phyloP scores from a whole-genome alignment of 2,113 vertebrate species.

The Gallinago paraguaiae region DNA sequence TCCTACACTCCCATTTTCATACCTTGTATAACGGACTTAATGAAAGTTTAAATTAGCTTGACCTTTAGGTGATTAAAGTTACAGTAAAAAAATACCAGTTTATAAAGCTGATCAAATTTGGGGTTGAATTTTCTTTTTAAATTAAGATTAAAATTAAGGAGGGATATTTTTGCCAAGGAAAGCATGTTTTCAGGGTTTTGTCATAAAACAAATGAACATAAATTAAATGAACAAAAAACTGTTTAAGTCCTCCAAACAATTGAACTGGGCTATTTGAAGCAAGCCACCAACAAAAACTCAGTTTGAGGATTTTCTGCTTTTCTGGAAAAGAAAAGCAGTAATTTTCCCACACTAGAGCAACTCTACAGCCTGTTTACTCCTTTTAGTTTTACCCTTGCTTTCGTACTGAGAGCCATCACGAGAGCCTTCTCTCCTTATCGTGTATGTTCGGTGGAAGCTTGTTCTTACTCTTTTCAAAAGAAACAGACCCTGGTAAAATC shows the following conservation, averaged over 20 bases:
- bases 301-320: not conserved
- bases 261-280: not conserved
- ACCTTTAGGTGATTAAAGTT: not conserved
- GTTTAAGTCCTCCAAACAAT: not conserved
- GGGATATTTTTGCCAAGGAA: not conserved
- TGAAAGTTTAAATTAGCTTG: constrained; percentile 30
- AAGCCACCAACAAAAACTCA: not conserved
- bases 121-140: not conserved
- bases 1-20: not conserved
- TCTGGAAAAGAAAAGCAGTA: not conserved
- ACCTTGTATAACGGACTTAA: constrained; percentile 19
- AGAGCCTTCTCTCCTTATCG: not conserved
- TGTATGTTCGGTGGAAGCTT: not conserved
- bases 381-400: not conserved
- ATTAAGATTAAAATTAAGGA: not conserved
- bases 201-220: not conserved
- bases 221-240: not conserved
- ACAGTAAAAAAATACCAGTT: constrained; percentile 21
- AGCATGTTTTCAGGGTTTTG: not conserved
- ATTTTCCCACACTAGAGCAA: not conserved
- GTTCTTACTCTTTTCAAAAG: not conserved
- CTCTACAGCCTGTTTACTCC: not conserved
- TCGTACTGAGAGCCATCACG: too few species aligned
- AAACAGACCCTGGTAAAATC: not conserved
- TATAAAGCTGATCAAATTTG: not conserved